Base-by-base conservation (phyloP, 2,797 vertebrate genomes). In the Tapirus indicus region DNA sequence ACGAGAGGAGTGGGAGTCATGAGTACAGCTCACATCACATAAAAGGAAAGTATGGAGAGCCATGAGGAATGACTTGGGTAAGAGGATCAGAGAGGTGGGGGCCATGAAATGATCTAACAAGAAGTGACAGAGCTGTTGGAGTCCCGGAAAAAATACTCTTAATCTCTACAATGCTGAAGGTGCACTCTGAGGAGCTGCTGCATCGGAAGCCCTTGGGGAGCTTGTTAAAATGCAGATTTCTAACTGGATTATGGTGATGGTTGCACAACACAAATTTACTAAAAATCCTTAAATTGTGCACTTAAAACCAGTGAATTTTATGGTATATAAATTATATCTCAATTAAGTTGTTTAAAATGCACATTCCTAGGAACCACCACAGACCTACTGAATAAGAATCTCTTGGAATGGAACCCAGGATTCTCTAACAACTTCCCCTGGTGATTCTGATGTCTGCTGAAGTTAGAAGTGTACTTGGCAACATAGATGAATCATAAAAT, bases 251-350 rank as follows among this genome's bases (percentile, higher is more conserved):
- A 60, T 93, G 47, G 60, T 52, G 27, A 32, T 44, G 56, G 44
- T 52, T 88, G 35, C 52, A 74, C 41, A 72, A 23, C 13, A 14
- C 38, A 90, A 6, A 44, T 72, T 54, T 66, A 60, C 20, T 71
- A 27, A 68, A 82, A 82, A 88, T 71, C 32, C 58, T 82, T 38
- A 66, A 83, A 35, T 49, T 38, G 27, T 62, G 62, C 49, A 64
- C 3, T 69, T 62, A 87, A 77, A 95, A 83, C 58, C 35, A 35
- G 25, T 32, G 16, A 54, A 75, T 72, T 88, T 90, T 29, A 82
- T 82, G 32, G 41, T 91, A 94, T 49, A 41, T 80, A 91, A 66
- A 96, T 88, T 74, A 54, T 85, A 23, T n/a, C n/a, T 86, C n/a
- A 58, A 35, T 86, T 66, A 77, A 83, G 35, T 21, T 75, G 16